Evolutionary conservation across 2,113 vertebrate species (phyloP), one percentile per base, ranked within the genome.

Genomic region (Campylomormyrus numenius): DNA sequence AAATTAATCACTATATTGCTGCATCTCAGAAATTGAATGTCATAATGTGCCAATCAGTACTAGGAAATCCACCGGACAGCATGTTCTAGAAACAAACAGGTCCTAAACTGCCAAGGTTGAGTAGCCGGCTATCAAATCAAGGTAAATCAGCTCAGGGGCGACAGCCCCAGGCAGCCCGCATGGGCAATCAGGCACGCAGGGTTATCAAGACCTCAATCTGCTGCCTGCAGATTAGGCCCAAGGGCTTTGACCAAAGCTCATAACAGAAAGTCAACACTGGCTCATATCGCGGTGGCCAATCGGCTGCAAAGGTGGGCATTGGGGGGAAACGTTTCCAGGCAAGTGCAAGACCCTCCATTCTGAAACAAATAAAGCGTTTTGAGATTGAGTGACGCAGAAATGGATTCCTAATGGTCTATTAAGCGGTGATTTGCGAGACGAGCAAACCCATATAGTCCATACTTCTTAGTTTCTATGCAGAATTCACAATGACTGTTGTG

Each of bases 121-220:
- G 56, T 7, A 21, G 91, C 53, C 91, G 46, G 84, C 92, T 94
- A 94, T 88, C 87, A 93, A 95, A 94, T 94, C 93, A 94, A 80
- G 80, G 45, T 74, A 83, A 90, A 88, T 89, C 80, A 84, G 93
- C 90, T 91, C 93, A 90, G 93, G 92, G 4, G 91, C 74, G 35
- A 2, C 88, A 85, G 42, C 90, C 92, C 90, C 93, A 48, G 89
- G 89, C 91, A 92, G 89, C 92, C 91, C 92, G 92, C 92, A 92
- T 58, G 91, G 94, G 94, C 93, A 95, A 95, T 95, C 94, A 95
- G 92, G 86, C 91, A 86, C 88, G 87, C 90, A 88, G 89, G 89
- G 87, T 62, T 95, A 95, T 95, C 95, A 88, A 89, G 70, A 89
- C 77, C 91, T 93, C 92, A 89, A 95, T 95, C 95, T 93, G 91